phyloP scores from a whole-genome alignment of 2,888 invertebrate genomes.

The Melanotus villosus region DNA sequence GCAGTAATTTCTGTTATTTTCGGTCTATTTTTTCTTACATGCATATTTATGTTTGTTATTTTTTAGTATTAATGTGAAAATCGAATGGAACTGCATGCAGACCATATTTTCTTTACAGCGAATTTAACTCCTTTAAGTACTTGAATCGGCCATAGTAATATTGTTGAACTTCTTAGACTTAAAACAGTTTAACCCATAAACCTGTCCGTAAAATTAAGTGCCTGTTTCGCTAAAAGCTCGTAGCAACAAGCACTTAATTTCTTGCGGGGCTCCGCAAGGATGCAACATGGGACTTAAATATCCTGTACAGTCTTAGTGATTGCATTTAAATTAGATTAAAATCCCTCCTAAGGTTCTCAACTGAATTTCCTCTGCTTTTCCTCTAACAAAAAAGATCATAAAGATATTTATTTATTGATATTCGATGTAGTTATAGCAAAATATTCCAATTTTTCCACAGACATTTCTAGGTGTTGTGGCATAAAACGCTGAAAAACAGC shows the following conservation, averaged over 20 bases:
- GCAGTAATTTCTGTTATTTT: too few relatives aligned
- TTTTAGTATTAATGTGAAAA: too few relatives aligned
- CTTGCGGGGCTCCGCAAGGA: conserved; percentile 23
- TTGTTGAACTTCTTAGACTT: conserved; percentile 24
- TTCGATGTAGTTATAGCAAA: not conserved
- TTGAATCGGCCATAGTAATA: too few relatives aligned
- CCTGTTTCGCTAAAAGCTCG: conserved; percentile 6
- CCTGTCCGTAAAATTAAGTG: conserved; percentile 24
- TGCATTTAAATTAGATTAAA: conserved; percentile 22
- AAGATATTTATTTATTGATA: conserved; percentile 16
- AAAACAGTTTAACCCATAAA: conserved; percentile 15
- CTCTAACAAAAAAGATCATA: not conserved
- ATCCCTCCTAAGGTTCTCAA: not conserved
- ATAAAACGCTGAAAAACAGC: conserved; percentile 34
- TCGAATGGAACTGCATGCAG: too few relatives aligned
- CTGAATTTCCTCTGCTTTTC: not conserved
- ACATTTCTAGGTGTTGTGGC: conserved; percentile 19
- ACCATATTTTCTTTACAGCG: too few relatives aligned
- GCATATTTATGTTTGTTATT: too few relatives aligned
- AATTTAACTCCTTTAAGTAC: too few relatives aligned
- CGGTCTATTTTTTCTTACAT: too few relatives aligned
- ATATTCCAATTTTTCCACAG: conserved; percentile 22
- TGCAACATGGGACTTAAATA: conserved; percentile 9
- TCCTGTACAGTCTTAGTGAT: conserved; percentile 7
- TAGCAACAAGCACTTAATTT: conserved; percentile 24